Evolutionary conservation across 2,113 vertebrate genomes (phyloP).

Genomic region (Cryptomyrus ogoouensis): DNA sequence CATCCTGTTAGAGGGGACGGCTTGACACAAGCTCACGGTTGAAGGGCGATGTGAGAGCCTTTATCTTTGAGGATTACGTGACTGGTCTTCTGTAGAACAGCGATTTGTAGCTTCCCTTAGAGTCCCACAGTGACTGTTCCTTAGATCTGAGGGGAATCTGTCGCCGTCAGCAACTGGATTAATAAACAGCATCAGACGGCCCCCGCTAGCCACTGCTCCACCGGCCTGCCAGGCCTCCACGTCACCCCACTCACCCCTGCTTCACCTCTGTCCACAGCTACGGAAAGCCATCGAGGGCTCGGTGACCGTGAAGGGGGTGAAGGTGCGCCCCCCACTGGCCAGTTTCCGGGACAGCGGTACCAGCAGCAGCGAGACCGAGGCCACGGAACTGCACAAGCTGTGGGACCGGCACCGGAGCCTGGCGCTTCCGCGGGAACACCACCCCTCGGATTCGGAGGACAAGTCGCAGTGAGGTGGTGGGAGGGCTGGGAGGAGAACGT

Average conservation of each 20-base stretch:
- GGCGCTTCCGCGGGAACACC: conserved; percentile 72
- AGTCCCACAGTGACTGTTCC: background rate
- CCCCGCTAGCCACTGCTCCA: background rate
- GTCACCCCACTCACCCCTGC: background rate
- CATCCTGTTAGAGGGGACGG: background rate
- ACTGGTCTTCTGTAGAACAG: background rate
- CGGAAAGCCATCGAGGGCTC: conserved; percentile 96
- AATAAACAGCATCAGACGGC: background rate
- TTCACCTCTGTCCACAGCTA: conserved; percentile 58
- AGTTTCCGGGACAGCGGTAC: conserved; percentile 88
- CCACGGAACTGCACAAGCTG: conserved; percentile 84
- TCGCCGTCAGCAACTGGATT: background rate
- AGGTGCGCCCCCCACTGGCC: conserved; percentile 86
- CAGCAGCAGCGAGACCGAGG: conserved; percentile 83
- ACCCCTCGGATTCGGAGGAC: conserved; percentile 69
- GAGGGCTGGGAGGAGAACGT: background rate
- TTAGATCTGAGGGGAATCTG: background rate
- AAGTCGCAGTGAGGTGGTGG: conserved; percentile 66
- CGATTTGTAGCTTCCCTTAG: background rate
- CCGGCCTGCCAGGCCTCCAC: background rate
- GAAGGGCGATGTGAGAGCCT: background rate
- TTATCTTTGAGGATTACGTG: background rate
- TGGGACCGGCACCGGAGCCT: conserved; percentile 83
- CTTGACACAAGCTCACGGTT: background rate
- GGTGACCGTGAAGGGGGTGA: conserved; percentile 83